Conservation (phyloP, 2,888 invertebrate species). For the Scaptomyza caliginosa region DNA sequence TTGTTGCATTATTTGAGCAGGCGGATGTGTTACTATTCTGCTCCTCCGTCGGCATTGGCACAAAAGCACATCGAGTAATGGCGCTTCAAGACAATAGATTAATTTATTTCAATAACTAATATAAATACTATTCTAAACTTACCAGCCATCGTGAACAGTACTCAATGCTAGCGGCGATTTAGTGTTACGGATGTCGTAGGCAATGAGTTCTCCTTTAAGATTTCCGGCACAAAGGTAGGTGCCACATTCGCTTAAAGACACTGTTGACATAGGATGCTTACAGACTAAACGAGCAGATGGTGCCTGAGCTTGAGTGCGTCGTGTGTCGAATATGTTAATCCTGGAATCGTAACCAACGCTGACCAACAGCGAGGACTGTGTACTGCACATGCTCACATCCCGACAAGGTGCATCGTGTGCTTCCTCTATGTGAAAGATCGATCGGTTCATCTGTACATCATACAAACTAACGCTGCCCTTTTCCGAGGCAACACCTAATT, state of each 20-base stretch:
- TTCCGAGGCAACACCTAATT: slow-evolving; percentile 80
- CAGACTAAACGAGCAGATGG: slow-evolving; percentile 63
- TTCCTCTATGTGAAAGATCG: slow-evolving; percentile 72
- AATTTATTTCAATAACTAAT: background rate
- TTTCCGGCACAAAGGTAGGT: slow-evolving; percentile 82
- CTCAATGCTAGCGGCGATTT: slow-evolving; percentile 70
- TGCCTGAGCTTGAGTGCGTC: slow-evolving; percentile 74
- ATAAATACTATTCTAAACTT: background rate
- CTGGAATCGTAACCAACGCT: slow-evolving; percentile 83
- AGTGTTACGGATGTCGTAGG: slow-evolving; percentile 82
- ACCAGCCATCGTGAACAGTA: slow-evolving; percentile 74
- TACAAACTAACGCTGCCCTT: slow-evolving; percentile 81
- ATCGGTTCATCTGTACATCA: slow-evolving; percentile 80
- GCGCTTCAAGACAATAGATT: slow-evolving; percentile 28
- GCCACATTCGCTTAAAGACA: slow-evolving; percentile 82
- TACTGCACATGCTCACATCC: slow-evolving; percentile 81
- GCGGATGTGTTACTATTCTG: slow-evolving; percentile 61
- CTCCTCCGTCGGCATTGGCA: slow-evolving; percentile 67
- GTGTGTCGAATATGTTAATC: slow-evolving; percentile 83
- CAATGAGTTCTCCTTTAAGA: slow-evolving; percentile 82
- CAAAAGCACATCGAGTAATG: slow-evolving; percentile 80
- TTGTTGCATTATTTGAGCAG: slow-evolving; percentile 47
- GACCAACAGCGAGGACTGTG: slow-evolving; percentile 76
- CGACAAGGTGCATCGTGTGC: slow-evolving; percentile 82
- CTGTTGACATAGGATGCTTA: slow-evolving; percentile 81